A percentile compares a stretch with the other conserved stretches of the same genome.
These are phyloP conservation scores for Sinotaia quadrata DNA, from an alignment of 2,888 invertebrate species.

Conservation along the genomic window DNA sequence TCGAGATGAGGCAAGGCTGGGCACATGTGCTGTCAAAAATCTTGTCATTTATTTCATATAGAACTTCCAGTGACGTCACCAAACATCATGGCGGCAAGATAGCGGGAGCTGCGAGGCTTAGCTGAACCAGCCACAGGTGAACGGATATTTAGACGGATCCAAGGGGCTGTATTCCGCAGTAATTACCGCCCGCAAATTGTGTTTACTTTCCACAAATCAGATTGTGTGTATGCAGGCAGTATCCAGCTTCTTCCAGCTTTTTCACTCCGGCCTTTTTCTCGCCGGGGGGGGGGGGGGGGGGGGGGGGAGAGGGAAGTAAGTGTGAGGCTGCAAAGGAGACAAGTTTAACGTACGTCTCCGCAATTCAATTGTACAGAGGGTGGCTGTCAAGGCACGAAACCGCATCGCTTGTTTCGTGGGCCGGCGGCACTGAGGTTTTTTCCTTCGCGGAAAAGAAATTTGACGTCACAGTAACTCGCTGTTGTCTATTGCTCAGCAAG, in stretches of 20 bases:
- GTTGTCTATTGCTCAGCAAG: no score
- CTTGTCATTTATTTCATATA: conserved; percentile 24
- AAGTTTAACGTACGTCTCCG: no score
- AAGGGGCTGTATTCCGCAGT: conserved; percentile 20
- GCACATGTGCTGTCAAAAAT: conserved; percentile 13
- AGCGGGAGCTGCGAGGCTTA: background rate
- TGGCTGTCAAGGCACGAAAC: no score
- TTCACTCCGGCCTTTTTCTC: background rate
- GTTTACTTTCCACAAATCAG: conserved; percentile 32
- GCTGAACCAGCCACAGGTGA: background rate
- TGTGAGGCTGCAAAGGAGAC: no score
- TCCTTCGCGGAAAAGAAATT: no score
- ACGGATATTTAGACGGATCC: conserved; percentile 29
- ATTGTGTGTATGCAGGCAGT: conserved; percentile 22
- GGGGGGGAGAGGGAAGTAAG: no score
- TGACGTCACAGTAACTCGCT: no score
- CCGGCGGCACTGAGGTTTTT: no score
- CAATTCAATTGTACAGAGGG: no score
- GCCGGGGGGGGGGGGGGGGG: background rate
- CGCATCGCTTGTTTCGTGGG: no score
- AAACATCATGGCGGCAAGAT: conserved; percentile 10
- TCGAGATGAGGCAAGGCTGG: background rate
- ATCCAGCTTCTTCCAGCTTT: conserved; percentile 9
- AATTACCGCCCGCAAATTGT: conserved; percentile 31
- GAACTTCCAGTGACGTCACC: conserved; percentile 25